phyloP scores from a whole-genome alignment of 1,140 invertebrate genomes.

The Ooceraea biroi region DNA sequence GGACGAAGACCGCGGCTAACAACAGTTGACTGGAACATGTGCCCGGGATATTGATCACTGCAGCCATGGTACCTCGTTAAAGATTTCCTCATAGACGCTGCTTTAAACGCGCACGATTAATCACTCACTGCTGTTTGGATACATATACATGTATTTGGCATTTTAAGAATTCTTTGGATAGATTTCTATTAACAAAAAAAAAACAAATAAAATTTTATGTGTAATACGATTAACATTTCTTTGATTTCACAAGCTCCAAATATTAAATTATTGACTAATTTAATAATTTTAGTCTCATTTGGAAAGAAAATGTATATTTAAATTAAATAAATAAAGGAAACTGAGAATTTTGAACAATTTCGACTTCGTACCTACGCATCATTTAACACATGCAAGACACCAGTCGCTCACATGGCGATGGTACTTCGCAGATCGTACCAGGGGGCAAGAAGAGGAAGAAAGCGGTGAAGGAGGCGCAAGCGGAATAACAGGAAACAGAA shows the following conservation, averaged over 20 bases:
- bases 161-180: not conserved
- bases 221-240: no score
- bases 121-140: not conserved
- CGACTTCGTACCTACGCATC: not conserved
- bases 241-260: no score
- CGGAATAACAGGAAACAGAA: conserved; percentile 6
- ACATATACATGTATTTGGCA: not conserved
- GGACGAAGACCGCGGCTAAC: conserved; percentile 22
- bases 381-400: conserved; percentile 25
- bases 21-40: conserved; percentile 44
- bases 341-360: not conserved
- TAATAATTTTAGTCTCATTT: no score
- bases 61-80: conserved; percentile 16
- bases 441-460: not conserved
- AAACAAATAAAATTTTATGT: no score
- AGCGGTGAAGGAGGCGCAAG: not conserved
- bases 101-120: conserved; percentile 9
- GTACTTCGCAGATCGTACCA: conserved; percentile 29
- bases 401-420: conserved; percentile 18
- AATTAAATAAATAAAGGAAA: not conserved
- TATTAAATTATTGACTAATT: no score
- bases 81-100: conserved; percentile 14
- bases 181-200: no score
- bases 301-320: no score
- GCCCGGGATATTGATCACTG: conserved; percentile 28